These are phyloP conservation scores for human DNA, from an alignment of 2,113 vertebrate genomes.

Conservation along the genomic window DNA sequence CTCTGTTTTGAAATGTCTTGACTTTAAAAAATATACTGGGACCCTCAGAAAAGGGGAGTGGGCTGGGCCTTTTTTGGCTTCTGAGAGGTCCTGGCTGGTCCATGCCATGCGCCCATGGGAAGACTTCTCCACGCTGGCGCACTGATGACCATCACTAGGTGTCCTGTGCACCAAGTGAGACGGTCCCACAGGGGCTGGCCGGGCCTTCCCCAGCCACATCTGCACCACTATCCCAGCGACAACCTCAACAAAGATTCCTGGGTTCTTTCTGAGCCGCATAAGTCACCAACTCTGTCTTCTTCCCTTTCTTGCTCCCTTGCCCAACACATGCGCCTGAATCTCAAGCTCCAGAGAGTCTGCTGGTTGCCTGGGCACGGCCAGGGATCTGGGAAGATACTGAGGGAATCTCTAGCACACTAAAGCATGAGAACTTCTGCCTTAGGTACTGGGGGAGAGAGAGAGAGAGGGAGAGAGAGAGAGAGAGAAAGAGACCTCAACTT, in stretches of 20 bases:
- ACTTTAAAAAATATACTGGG: neutral
- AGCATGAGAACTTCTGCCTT: neutral
- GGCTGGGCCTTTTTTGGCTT: neutral
- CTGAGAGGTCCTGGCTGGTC: neutral
- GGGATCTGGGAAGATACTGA: neutral
- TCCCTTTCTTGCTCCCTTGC: neutral
- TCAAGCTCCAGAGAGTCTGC: neutral
- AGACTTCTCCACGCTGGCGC: neutral
- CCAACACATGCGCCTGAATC: neutral
- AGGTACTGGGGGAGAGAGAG: too few species aligned
- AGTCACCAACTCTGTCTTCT: too few species aligned
- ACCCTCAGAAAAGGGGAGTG: neutral
- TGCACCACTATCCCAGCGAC: neutral
- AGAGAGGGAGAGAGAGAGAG: too few species aligned
- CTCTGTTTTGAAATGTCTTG: neutral
- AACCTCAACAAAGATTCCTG: neutral
- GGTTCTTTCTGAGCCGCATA: neutral
- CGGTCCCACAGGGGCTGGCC: neutral
- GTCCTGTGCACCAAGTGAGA: neutral
- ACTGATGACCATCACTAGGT: fast-evolving
- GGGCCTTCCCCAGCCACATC: neutral
- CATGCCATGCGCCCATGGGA: fast-evolving
- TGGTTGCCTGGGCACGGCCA: neutral
- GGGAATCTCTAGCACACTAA: neutral
- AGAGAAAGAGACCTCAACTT: neutral